A percentile compares a stretch with the other conserved stretches of the same genome.
phyloP scores from a whole-genome alignment of 2,888 invertebrate genomes.

The Bugula neritina region DNA sequence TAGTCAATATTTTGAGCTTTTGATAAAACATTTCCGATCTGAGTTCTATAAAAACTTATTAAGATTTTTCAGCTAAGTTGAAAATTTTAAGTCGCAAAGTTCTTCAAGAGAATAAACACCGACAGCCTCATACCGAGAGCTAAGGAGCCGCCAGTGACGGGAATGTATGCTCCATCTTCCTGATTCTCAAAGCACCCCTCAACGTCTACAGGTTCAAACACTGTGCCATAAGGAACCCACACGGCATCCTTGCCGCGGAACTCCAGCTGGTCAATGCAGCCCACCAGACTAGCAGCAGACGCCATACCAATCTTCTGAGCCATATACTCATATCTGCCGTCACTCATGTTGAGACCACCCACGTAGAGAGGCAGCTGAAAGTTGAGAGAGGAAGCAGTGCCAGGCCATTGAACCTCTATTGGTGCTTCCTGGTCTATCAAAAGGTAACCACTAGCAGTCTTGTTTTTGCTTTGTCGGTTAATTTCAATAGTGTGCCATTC shows the following conservation, averaged over 20 bases:
- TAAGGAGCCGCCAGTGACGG: conserved; percentile 64
- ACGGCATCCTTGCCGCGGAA: background rate
- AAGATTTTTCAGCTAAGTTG: too few relatives aligned
- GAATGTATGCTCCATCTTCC: conserved; percentile 79
- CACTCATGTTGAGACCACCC: conserved; percentile 66
- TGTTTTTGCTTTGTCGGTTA: background rate
- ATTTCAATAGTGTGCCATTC: conserved; percentile 76
- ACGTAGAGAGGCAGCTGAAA: conserved; percentile 69
- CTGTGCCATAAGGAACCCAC: conserved; percentile 6
- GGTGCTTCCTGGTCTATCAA: background rate
- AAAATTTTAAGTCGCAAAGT: too few relatives aligned
- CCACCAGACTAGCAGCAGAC: conserved; percentile 55
- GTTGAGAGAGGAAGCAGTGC: conserved; percentile 51
- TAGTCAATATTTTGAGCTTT: too few relatives aligned
- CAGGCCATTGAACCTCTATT: background rate
- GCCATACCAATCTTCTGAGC: conserved; percentile 51
- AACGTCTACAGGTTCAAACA: conserved; percentile 29
- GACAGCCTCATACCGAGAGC: conserved; percentile 64
- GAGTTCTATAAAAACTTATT: too few relatives aligned
- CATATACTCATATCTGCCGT: conserved; percentile 33
- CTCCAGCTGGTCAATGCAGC: conserved; percentile 18
- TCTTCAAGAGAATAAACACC: too few relatives aligned
- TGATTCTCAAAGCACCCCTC: conserved; percentile 70
- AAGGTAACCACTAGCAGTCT: background rate
- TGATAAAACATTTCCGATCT: too few relatives aligned